These are phyloP conservation scores for Entomyzon cyanotis DNA, from an alignment of 2,113 vertebrate genomes.

Conservation along the genomic window DNA sequence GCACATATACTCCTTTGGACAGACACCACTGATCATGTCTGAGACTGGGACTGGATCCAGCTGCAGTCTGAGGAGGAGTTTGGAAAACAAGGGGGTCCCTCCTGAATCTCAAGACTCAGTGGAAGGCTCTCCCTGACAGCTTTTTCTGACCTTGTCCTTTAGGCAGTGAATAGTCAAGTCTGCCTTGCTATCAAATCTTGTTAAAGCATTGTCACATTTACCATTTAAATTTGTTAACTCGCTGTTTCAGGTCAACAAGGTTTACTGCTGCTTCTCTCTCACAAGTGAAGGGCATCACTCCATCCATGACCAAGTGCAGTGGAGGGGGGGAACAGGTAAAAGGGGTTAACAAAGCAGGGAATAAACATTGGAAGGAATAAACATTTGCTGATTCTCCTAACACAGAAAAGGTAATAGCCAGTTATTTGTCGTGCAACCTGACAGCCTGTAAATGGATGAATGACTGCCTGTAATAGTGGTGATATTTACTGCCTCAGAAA, in stretches of 20 bases:
- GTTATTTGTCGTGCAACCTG: neutral
- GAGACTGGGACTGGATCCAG: neutral
- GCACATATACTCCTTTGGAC: neutral
- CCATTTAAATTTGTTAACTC: neutral
- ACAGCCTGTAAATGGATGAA: neutral
- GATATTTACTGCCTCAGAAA: neutral
- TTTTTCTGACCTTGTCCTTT: neutral
- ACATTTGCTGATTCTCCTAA: neutral
- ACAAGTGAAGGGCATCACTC: neutral
- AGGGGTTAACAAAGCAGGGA: neutral
- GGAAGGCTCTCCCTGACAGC: neutral
- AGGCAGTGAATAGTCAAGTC: neutral
- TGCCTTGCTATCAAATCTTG: neutral
- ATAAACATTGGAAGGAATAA: neutral
- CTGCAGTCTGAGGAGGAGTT: neutral
- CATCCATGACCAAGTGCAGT: neutral
- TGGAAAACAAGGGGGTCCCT: neutral
- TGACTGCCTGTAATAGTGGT: neutral
- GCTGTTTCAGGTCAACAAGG: rapidly evolving
- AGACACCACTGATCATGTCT: neutral
- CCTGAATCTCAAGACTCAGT: neutral
- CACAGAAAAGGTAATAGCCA: neutral
- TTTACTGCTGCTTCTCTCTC: neutral
- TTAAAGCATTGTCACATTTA: neutral
- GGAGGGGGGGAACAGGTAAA: neutral